phyloP scores from a whole-genome alignment of 2,113 vertebrate species.

The Ceuthmochares aereus region DNA sequence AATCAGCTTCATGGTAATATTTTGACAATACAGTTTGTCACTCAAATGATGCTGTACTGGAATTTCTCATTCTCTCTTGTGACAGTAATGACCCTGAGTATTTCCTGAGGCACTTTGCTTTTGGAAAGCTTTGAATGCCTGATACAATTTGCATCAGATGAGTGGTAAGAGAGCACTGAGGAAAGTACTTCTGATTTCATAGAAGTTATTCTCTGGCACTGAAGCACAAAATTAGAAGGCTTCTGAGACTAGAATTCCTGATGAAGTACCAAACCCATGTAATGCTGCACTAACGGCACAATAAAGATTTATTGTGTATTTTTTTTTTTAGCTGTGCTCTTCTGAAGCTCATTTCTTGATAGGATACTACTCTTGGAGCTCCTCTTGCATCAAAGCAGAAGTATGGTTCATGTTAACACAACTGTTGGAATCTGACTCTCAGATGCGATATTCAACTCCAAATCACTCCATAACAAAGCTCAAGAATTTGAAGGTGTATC shows the following conservation, averaged over 20 bases:
- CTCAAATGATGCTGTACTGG: neutral
- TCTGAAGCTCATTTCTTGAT: neutral
- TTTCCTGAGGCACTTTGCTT: neutral
- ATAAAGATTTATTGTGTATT: rapidly evolving
- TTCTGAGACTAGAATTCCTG: neutral
- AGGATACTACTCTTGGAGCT: neutral
- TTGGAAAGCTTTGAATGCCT: neutral
- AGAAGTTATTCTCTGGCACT: neutral
- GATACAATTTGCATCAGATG: neutral
- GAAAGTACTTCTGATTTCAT: neutral
- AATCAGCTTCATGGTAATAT: neutral
- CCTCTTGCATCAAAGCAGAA: neutral
- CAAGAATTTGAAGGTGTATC: neutral
- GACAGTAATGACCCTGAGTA: neutral
- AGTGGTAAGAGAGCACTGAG: neutral
- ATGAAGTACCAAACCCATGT: neutral
- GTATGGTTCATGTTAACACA: neutral
- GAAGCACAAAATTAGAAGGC: neutral
- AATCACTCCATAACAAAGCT: neutral
- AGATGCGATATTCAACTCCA: neutral
- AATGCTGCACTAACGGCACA: neutral
- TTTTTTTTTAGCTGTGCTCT: neutral
- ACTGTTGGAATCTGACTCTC: neutral
- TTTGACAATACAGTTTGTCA: neutral
- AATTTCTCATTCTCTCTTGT: neutral